These are phyloP conservation scores for Limnephilus lunatus DNA, from an alignment of 2,888 invertebrate genomes.

Conservation along the genomic window DNA sequence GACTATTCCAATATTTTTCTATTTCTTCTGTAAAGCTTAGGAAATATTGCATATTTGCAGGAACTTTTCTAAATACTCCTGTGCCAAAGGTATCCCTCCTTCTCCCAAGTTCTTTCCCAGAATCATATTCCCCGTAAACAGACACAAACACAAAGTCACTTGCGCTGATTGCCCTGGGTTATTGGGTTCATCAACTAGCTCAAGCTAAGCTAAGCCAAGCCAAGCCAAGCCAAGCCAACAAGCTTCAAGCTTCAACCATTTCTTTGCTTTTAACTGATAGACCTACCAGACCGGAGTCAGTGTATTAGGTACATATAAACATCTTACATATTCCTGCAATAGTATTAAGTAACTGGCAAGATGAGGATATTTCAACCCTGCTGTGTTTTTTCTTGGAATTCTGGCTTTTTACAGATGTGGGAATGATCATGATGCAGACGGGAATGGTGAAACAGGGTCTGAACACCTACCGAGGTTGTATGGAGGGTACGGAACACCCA, in stretches of 20 bases:
- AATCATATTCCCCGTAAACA: neutral
- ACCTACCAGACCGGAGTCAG: slow-evolving; percentile 61
- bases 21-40: slow-evolving; percentile 30
- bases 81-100: slow-evolving; percentile 40
- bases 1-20: slow-evolving; percentile 34
- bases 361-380: slow-evolving; percentile 45
- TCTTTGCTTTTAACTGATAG: slow-evolving; percentile 61
- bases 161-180: slow-evolving; percentile 66
- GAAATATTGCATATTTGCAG: slow-evolving; percentile 47
- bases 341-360: neutral
- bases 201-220: slow-evolving; percentile 41
- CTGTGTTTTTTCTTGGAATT: slow-evolving; percentile 74
- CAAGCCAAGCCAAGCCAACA: slow-evolving; percentile 13
- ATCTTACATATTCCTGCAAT: neutral
- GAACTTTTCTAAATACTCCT: slow-evolving; percentile 29
- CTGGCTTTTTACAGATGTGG: slow-evolving; percentile 93
- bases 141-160: slow-evolving; percentile 30
- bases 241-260: slow-evolving; percentile 32
- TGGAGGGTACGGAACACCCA: slow-evolving; percentile 87
- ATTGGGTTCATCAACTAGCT: slow-evolving; percentile 51
- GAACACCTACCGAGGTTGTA: slow-evolving; percentile 85
- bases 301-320: neutral
- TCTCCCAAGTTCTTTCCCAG: slow-evolving; percentile 16
- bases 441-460: slow-evolving; percentile 95
- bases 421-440: slow-evolving; percentile 98